Evolutionary conservation across 2,888 invertebrate genomes (phyloP).

Genomic region (Baccha elongata): DNA sequence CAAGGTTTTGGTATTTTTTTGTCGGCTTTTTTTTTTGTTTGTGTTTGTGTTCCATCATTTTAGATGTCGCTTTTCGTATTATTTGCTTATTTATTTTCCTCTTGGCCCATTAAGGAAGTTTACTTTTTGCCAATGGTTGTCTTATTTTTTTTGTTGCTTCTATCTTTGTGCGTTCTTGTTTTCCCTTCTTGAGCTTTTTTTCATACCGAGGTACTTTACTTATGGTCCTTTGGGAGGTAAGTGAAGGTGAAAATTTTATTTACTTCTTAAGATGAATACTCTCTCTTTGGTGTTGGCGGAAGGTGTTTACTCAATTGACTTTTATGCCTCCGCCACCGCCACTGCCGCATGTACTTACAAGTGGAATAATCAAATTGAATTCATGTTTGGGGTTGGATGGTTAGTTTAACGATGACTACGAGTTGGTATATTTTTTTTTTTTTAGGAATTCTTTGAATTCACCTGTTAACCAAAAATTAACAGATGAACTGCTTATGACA

Average conservation of each 20-base stretch:
- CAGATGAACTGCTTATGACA: slow-evolving; percentile 34
- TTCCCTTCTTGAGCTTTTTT: neutral
- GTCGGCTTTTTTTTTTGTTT: slow-evolving; percentile 12
- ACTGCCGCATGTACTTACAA: slow-evolving; percentile 51
- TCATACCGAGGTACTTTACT: slow-evolving; percentile 30
- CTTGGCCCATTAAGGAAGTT: slow-evolving; percentile 74
- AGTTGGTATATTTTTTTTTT: slow-evolving; percentile 15
- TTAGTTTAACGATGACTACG: slow-evolving; percentile 32
- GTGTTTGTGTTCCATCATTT: slow-evolving; percentile 68
- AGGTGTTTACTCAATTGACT: slow-evolving; percentile 73
- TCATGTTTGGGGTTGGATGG: slow-evolving; percentile 50
- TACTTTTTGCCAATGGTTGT: slow-evolving; percentile 67
- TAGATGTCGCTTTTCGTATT: slow-evolving; percentile 64
- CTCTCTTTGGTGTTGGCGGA: slow-evolving; percentile 49
- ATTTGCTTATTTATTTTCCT: slow-evolving; percentile 74
- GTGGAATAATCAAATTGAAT: slow-evolving; percentile 64
- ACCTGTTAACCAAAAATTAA: slow-evolving; percentile 46
- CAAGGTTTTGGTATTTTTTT: slow-evolving; percentile 10
- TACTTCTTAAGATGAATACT: slow-evolving; percentile 63
- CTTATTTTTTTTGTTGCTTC: slow-evolving; percentile 53
- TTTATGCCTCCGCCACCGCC: slow-evolving; percentile 38
- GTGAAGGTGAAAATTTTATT: slow-evolving; percentile 73
- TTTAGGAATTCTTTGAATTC: slow-evolving; percentile 4
- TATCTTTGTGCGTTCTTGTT: slow-evolving; percentile 23
- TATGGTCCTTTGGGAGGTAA: slow-evolving; percentile 62